phyloP scores from a whole-genome alignment of 2,888 invertebrate genomes.

The Agrilus mali region DNA sequence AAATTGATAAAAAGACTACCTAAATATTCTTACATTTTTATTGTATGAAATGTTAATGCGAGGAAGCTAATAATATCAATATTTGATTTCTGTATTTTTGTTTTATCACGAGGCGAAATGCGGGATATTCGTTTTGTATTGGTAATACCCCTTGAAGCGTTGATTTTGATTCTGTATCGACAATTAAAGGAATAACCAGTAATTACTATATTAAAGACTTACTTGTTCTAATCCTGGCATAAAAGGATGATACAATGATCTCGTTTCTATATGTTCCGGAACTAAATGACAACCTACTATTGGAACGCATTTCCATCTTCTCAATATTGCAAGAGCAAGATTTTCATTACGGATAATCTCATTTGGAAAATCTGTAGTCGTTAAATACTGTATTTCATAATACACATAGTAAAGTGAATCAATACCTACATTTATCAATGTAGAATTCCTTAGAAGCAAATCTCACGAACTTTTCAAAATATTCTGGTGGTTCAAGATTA shows the following conservation, averaged over 20 bases:
- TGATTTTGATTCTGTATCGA: too few species aligned
- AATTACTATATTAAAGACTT: conserved; percentile 10
- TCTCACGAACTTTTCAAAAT: conserved; percentile 36
- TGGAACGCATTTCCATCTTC: conserved; percentile 63
- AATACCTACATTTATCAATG: not conserved
- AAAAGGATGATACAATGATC: conserved; percentile 60
- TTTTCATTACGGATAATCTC: conserved; percentile 48
- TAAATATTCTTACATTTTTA: too few species aligned
- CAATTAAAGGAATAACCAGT: too few species aligned
- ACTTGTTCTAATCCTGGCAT: conserved; percentile 67
- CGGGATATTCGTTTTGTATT: too few species aligned
- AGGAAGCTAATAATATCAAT: too few species aligned
- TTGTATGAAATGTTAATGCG: too few species aligned
- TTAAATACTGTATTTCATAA: not conserved
- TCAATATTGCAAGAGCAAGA: conserved; percentile 62
- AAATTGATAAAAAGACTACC: too few species aligned
- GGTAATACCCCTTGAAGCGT: too few species aligned
- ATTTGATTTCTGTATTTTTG: too few species aligned
- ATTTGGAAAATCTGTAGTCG: conserved; percentile 25
- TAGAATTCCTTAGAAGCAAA: conserved; percentile 38
- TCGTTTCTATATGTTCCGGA: conserved; percentile 85
- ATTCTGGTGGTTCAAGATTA: conserved; percentile 44
- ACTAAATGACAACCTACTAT: conserved; percentile 66
- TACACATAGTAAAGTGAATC: not conserved
- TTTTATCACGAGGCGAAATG: too few species aligned